Evolutionary conservation across 2,888 invertebrate species (phyloP).

Genomic region (Drosophila eohydei): DNA sequence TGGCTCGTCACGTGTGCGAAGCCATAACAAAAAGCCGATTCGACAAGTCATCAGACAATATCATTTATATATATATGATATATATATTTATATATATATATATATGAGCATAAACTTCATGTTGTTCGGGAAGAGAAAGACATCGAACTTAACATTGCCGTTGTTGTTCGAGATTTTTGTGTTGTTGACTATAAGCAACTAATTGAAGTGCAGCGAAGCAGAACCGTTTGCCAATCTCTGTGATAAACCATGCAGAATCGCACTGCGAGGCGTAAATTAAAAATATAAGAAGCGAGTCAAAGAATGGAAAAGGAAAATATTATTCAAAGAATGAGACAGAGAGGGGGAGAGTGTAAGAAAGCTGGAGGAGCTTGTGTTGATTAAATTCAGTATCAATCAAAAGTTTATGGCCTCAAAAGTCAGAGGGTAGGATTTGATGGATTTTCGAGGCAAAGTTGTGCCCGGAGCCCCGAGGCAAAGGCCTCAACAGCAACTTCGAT

Average conservation of each 20-base stretch:
- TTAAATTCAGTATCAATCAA: slow-evolving; percentile 81
- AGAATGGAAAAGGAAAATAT: slow-evolving; percentile 28
- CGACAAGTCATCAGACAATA: slow-evolving; percentile 50
- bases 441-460: slow-evolving; percentile 64
- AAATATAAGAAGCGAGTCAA: slow-evolving; percentile 64
- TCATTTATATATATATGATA: slow-evolving; percentile 22
- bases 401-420: slow-evolving; percentile 82
- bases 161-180: slow-evolving; percentile 31
- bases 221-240: slow-evolving; percentile 80
- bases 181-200: slow-evolving; percentile 68
- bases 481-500: slow-evolving; percentile 22
- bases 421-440: slow-evolving; percentile 68
- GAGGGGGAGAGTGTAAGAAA: slow-evolving; percentile 5
- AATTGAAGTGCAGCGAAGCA: slow-evolving; percentile 78
- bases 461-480: slow-evolving; percentile 49
- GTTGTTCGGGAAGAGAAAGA: slow-evolving; percentile 25
- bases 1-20: slow-evolving; percentile 32
- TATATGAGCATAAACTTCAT: slow-evolving; percentile 16
- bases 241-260: slow-evolving; percentile 80
- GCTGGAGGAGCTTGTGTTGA: slow-evolving; percentile 67
- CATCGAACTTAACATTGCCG: slow-evolving; percentile 10
- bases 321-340: slow-evolving; percentile 7
- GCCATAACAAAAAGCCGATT: slow-evolving; percentile 46
- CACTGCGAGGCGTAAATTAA: slow-evolving; percentile 77
- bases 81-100: slow-evolving; percentile 3